A percentile compares a stretch with the other conserved stretches of the same genome.
Conservation (phyloP, 2,797 vertebrate genomes). For the Gadopsis bispinosus region DNA sequence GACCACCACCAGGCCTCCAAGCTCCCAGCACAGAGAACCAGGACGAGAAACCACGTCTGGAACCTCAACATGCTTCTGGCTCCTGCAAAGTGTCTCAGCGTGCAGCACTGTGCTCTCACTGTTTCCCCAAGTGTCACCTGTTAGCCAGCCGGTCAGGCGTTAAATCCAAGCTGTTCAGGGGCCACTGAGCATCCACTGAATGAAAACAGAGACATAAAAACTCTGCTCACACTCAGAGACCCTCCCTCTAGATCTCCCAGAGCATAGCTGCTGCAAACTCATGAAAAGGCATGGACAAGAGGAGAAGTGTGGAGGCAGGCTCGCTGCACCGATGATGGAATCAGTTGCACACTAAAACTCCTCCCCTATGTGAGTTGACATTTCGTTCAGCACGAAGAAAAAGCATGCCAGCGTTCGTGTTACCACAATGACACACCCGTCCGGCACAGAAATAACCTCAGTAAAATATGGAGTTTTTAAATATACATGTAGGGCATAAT, state of each 20-base stretch:
- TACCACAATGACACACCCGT: constrained; percentile 50
- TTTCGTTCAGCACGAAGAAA: constrained; percentile 30
- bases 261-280: constrained; percentile 37
- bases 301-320: constrained; percentile 60
- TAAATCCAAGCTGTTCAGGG: constrained; percentile 47
- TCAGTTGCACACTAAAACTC: constrained; percentile 63
- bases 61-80: constrained; percentile 63
- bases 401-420: constrained; percentile 16
- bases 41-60: constrained; percentile 56
- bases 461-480: constrained; percentile 22
- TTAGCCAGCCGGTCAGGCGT: constrained; percentile 44
- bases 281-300: constrained; percentile 29
- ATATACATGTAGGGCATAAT: constrained; percentile 21
- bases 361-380: constrained; percentile 56
- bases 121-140: constrained; percentile 51
- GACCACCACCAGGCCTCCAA: constrained; percentile 64
- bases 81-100: constrained; percentile 23
- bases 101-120: constrained; percentile 36
- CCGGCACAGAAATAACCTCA: constrained; percentile 23
- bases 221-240: constrained; percentile 51
- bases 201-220: constrained; percentile 52
- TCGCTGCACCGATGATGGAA: constrained; percentile 36
- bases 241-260: constrained; percentile 56
- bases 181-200: constrained; percentile 57
- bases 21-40: constrained; percentile 56